Percentiles rank a stretch among this genome's conserved stretches.
phyloP scores from a whole-genome alignment of 2,797 vertebrate species.

The Syndactyla subalaris region DNA sequence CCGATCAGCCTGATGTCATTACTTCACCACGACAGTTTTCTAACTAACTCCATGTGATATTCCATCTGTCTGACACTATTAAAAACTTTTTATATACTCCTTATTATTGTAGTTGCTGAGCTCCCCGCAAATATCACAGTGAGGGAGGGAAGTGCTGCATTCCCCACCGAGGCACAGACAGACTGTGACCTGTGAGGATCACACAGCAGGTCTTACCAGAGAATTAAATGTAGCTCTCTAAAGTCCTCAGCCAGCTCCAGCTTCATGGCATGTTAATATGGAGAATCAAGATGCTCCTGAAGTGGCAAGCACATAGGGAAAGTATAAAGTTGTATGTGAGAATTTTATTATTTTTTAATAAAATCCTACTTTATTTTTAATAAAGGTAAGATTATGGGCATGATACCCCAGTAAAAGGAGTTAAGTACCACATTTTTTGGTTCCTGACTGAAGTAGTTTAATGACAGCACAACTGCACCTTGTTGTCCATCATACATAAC shows the following conservation, averaged over 20 bases:
- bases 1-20: constrained; percentile 64
- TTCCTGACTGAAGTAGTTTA: not conserved
- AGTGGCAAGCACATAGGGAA: not conserved
- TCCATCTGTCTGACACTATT: constrained; percentile 57
- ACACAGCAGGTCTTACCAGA: not conserved
- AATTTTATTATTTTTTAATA: constrained; percentile 34
- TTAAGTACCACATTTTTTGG: not conserved
- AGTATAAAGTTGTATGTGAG: not conserved
- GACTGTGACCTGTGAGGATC: constrained; percentile 9
- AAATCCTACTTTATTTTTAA: constrained; percentile 38
- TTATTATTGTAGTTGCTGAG: constrained; percentile 31
- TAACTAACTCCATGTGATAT: constrained; percentile 59
- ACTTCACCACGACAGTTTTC: constrained; percentile 47
- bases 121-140: not conserved
- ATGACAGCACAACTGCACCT: not conserved
- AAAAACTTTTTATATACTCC: constrained; percentile 33
- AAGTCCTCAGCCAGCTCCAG: not conserved
- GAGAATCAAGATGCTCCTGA: not conserved
- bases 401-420: not conserved
- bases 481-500: not conserved
- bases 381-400: constrained; percentile 3
- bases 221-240: not conserved
- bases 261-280: not conserved
- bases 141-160: constrained; percentile 27
- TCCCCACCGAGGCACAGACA: not conserved